Evolutionary conservation across 92 coral and sea anemone species (phyloP), one percentile per base, ranked within the genome.

Genomic region (Porites cylindrica): DNA sequence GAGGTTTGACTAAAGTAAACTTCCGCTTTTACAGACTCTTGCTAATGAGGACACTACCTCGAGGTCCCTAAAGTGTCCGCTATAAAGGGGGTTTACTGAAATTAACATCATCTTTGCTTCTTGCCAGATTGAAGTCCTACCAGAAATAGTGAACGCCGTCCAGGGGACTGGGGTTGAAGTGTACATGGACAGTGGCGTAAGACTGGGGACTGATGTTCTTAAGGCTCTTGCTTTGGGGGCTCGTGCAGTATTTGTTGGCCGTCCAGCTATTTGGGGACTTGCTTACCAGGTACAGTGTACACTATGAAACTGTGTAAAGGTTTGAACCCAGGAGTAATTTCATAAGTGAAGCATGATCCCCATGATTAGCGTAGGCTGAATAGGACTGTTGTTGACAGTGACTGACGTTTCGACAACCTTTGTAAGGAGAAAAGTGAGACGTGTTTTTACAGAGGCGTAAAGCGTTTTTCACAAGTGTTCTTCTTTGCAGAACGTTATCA

Each of bases 171-270:
- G 61, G 61, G 61, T 56, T 14, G 61, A 56, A 16, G 61, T 85
- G 47, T 85, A 85, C 68, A 6, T 85, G 47, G 89, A 85, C 26
- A 52, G 89, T 68, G 89, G 89, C 19, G 84, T 85, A 43, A 85
- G 89, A 85, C 75, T 38, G 69, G 89, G 89, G 8, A 85, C 84
- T 20, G 89, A 85, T 53, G 89, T 85, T 26, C 67, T 85, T 10
- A 85, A 85, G 79, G 89, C 89, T 43, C 84, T 85, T 82, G 89
- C 89, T 51, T 24, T 85, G n/a, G 89, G 89, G 9, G 89, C 89
- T 14, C 84, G 84, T 53, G 89, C 84, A 18, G 89, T 85, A 43
- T 85, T 85, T 68, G 75, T 85, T 10, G 84, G 89, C 4, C 76
- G 89, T 47, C 89, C 89, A 5, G 84, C 47, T 11, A n/a, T 67